Evolutionary conservation across 2,113 vertebrate species (phyloP), one percentile per base, ranked within the genome.

Genomic region (Centropus bengalensis): DNA sequence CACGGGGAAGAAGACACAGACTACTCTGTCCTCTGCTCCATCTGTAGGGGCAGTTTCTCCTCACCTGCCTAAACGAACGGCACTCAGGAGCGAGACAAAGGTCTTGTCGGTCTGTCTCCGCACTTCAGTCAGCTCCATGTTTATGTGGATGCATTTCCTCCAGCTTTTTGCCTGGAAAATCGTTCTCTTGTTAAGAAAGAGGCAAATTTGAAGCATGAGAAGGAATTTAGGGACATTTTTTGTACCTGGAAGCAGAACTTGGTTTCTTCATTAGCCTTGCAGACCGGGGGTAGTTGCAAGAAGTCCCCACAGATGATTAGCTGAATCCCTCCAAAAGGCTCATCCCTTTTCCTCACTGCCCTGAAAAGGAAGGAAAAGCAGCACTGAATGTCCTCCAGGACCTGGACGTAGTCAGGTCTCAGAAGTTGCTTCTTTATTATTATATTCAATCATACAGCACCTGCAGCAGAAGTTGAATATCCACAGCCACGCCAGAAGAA

Each of bases 271-370:
- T 98, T 98, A 63, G 98, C 98, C 80, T 98, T 99, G 26, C 98
- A 97, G 33, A 99, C 98, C 3, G 99, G 99, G 5, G 99, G 99
- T 83, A 99, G 97, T 93, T 99, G 99, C n/a, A 99, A 98, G 93
- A 99, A 99, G 91, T 99, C 99, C 2, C 99, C 99, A 93, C 99
- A 99, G 24, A 99, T 96, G 16, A 99, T 99, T 60, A 99, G 97
- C 95, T 99, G 99, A 94, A 99, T 99, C 86, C 99, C 99, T 82
- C 99, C 99, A 60, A 99, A 99, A 8, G 99, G 99, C 81, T 99
- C 98, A 6, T 98, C 97, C 11, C 98, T 98, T 91, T 99, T 98
- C 82, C 98, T 98, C 51, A 99, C 96, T 1, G 97, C 98, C 96
- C 99, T 99, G 92, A 51, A 67, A 77, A 21, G 17, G 30, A 64